These are phyloP conservation scores for Lycocorax pyrrhopterus DNA, from an alignment of 2,113 vertebrate species.

Conservation along the genomic window DNA sequence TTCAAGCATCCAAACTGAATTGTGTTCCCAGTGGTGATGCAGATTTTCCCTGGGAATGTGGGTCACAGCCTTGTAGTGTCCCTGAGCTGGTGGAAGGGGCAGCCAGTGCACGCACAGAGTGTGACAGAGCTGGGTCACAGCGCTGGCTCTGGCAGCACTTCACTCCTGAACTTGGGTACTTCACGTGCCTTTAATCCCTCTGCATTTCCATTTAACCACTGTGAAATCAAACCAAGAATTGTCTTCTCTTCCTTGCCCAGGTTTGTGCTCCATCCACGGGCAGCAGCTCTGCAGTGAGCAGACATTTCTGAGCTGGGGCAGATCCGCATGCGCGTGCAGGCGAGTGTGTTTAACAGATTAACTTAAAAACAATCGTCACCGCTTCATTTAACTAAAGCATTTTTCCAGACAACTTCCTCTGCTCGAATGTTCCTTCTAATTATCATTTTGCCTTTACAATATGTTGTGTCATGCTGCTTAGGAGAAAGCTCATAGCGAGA, in stretches of 20 bases:
- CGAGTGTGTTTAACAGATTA: conserved; percentile 64
- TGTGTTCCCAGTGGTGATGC: neutral
- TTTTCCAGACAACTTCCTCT: conserved; percentile 75
- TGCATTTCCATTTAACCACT: neutral
- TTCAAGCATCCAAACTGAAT: neutral
- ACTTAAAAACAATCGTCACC: conserved; percentile 63
- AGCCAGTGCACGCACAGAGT: rapidly evolving
- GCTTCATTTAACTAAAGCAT: conserved; percentile 73
- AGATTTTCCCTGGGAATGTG: neutral
- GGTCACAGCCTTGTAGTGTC: rapidly evolving
- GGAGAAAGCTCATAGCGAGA: conserved; percentile 60
- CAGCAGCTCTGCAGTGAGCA: neutral
- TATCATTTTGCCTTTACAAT: conserved; percentile 75
- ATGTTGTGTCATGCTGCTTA: conserved; percentile 65
- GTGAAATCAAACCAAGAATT: neutral
- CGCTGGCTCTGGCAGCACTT: neutral
- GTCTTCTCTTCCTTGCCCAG: neutral
- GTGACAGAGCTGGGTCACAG: neutral
- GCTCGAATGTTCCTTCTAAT: conserved; percentile 72
- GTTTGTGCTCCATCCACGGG: neutral
- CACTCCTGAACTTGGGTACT: neutral
- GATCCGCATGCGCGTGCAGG: neutral
- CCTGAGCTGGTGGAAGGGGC: neutral
- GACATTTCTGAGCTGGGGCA: neutral
- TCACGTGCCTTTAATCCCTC: neutral